Evolutionary conservation across 2,797 vertebrate genomes (phyloP).

Genomic region (Ceyx erithaca): DNA sequence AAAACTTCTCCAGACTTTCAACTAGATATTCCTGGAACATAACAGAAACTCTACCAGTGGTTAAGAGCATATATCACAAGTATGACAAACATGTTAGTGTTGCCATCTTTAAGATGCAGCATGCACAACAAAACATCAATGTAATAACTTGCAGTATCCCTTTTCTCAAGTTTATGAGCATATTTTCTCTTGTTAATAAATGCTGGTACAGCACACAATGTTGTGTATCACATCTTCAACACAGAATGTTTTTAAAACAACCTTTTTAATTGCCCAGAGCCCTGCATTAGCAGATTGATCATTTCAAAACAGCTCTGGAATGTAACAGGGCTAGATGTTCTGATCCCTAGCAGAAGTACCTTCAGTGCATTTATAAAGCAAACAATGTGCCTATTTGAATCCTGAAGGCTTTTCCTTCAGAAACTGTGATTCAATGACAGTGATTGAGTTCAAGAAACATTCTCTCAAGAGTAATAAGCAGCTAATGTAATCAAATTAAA

Average conservation of each 20-base stretch:
- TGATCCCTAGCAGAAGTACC: not conserved
- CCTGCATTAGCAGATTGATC: not conserved
- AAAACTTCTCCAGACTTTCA: not conserved
- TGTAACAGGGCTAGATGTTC: not conserved
- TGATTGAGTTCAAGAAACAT: not conserved
- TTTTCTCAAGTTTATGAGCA: slow-evolving; percentile 39
- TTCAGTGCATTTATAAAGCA: not conserved
- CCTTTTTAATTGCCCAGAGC: not conserved
- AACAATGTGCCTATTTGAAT: not conserved
- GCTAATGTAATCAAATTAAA: not conserved
- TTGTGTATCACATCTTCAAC: not conserved
- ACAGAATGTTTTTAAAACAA: not conserved
- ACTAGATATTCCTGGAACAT: not conserved
- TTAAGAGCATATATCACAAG: slow-evolving; percentile 12
- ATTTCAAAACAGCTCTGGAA: not conserved
- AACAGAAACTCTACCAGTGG: slow-evolving; percentile 28
- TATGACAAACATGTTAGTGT: slow-evolving; percentile 41
- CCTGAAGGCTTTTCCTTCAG: not conserved
- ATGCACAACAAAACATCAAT: slow-evolving; percentile 22
- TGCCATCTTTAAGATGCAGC: slow-evolving; percentile 18
- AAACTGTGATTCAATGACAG: not conserved
- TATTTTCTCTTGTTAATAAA: not conserved
- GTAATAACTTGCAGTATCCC: slow-evolving; percentile 64
- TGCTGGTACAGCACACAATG: not conserved
- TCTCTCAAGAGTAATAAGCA: not conserved